These are phyloP conservation scores for Ptychochromis oligacanthus DNA, from an alignment of 2,113 vertebrate genomes.

Conservation along the genomic window DNA sequence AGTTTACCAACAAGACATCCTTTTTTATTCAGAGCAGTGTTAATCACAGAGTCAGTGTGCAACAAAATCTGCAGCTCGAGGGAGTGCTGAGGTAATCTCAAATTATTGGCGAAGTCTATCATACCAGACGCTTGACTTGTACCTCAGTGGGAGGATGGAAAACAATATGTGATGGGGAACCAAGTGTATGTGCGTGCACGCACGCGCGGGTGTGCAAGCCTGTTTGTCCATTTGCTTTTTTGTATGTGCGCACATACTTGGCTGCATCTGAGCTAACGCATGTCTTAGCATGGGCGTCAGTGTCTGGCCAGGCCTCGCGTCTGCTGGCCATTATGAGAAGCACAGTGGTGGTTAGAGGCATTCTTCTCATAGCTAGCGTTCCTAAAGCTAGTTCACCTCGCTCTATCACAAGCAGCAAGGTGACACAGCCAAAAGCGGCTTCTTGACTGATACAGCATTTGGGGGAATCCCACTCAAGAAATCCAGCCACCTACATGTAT, in stretches of 20 bases:
- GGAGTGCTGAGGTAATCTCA: conserved; percentile 55
- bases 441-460: neutral
- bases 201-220: neutral
- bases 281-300: conserved; percentile 62
- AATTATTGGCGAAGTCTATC: conserved; percentile 49
- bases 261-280: conserved; percentile 56
- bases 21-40: conserved; percentile 1
- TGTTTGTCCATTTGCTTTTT: conserved; percentile 11
- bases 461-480: conserved; percentile 17
- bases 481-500: neutral
- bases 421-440: conserved; percentile 40
- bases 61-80: conserved; percentile 27
- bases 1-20: neutral
- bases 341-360: conserved; percentile 57
- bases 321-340: conserved; percentile 56
- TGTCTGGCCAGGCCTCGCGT: conserved; percentile 52
- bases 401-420: conserved; percentile 43
- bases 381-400: conserved; percentile 48
- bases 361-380: conserved; percentile 65
- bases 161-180: conserved; percentile 50
- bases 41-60: conserved; percentile 29
- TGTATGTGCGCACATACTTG: conserved; percentile 32
- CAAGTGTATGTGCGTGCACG: neutral
- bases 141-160: conserved; percentile 59
- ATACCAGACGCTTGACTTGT: conserved; percentile 58